These are phyloP conservation scores for Halichoerus grypus DNA, from an alignment of 2,113 vertebrate genomes.

Conservation along the genomic window DNA sequence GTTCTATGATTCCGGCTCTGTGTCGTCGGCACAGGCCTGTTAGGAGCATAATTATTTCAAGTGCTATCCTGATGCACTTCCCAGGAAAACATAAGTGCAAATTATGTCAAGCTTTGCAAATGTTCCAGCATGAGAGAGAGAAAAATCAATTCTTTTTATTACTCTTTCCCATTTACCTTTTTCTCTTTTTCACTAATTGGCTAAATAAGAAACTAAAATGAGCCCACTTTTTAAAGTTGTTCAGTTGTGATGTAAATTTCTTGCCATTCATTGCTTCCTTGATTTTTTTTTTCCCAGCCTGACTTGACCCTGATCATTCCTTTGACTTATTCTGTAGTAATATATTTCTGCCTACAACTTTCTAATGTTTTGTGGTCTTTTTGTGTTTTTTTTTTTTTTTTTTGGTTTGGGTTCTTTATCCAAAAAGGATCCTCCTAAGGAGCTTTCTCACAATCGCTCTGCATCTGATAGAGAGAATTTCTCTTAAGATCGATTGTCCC, in stretches of 20 bases:
- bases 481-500: neutral
- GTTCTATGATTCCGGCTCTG: neutral
- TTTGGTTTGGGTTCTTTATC: neutral
- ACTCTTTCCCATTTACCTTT: neutral
- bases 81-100: neutral
- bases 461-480: neutral
- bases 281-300: neutral
- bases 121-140: neutral
- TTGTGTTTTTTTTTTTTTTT: neutral
- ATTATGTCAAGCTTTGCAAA: slow-evolving; percentile 38
- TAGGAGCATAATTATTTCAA: slow-evolving; percentile 31
- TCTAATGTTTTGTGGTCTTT: neutral
- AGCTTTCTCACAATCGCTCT: neutral
- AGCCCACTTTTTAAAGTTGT: neutral
- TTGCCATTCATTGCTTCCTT: neutral
- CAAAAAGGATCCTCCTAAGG: neutral
- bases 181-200: neutral
- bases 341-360: neutral
- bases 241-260: neutral
- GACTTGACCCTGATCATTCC: neutral
- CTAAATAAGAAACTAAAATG: neutral
- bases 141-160: slow-evolving; percentile 9
- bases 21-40: rapidly evolving
- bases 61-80: neutral
- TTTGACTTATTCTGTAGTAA: neutral